These are phyloP conservation scores for Harpalus rufipes DNA, from an alignment of 2,888 invertebrate species.

Conservation along the genomic window DNA sequence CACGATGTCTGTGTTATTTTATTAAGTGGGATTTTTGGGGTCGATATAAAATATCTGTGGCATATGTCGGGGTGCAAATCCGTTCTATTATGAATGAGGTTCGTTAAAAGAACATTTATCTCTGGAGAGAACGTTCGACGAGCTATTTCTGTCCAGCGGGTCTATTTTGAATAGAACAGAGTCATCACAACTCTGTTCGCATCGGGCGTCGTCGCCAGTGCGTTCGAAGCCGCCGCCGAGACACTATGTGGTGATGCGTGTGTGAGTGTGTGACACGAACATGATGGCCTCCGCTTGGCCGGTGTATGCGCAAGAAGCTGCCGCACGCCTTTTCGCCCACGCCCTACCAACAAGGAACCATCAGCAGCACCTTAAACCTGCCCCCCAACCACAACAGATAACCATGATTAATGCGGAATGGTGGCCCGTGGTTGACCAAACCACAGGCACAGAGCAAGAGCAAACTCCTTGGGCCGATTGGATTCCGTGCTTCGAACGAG, in stretches of 20 bases:
- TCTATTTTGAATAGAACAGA: conserved; percentile 64
- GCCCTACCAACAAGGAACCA: conserved; percentile 71
- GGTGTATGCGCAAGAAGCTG: conserved; percentile 78
- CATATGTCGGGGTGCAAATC: too few relatives aligned
- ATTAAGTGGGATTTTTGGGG: too few relatives aligned
- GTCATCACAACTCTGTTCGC: conserved; percentile 62
- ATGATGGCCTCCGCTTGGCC: conserved; percentile 74
- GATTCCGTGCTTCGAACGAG: conserved; percentile 71
- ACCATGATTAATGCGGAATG: conserved; percentile 72
- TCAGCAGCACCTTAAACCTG: conserved; percentile 71
- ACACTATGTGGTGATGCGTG: conserved; percentile 36
- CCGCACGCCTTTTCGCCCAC: conserved; percentile 78
- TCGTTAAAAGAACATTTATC: conserved; percentile 1
- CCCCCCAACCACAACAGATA: conserved; percentile 68
- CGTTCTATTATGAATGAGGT: not conserved
- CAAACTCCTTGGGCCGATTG: conserved; percentile 76
- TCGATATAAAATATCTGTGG: not conserved
- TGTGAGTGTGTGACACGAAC: conserved; percentile 35
- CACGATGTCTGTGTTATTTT: too few relatives aligned
- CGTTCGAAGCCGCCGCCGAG: conserved; percentile 68
- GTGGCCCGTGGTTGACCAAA: conserved; percentile 77
- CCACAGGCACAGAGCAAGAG: conserved; percentile 72
- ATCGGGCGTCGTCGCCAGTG: conserved; percentile 64
- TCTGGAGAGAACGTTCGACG: conserved; percentile 39
- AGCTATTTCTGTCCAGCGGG: conserved; percentile 63